Evolutionary conservation across 2,888 invertebrate genomes (phyloP), one percentile per base, ranked within the genome.

Genomic region (Platycnemis pennipes): DNA sequence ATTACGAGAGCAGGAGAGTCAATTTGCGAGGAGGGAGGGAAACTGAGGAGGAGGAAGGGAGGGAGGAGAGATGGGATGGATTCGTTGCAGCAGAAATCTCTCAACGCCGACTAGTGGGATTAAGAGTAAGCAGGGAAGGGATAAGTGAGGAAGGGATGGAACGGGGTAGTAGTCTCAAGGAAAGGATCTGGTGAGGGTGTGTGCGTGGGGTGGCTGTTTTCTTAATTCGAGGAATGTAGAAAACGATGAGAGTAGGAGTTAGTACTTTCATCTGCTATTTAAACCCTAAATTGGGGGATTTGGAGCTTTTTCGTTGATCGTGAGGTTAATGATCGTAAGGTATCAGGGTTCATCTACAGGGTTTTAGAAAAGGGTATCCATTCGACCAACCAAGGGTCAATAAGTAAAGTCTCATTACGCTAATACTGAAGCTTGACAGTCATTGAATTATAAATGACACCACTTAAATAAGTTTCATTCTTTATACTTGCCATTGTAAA

Each of bases 1-100:
- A 91, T 91, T 91, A 91, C 91, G 91, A 63, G 26, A 56, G 89
- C 63, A 91, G 63, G 91, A 91, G 69, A 91, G 91, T 91, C 91
- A 91, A 91, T 91, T 91, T 91, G 91, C 91, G 89, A n/a, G n/a
- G 49, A 89, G 89, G n/a, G 56, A 53, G 53, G 53, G 53, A n/a
- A 87, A 45, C 26, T 44, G 87, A 87, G 87, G 4, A n/a, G 77
- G 77, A 77, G 77, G 37, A n/a, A 26, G n/a, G 37, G 31, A 77
- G 0, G 63, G 44, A 45, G 45, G 5, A 19, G 53, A 49, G 88
- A 49, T 37, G 88, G 77, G 77, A 26, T 77, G 77, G 37, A 77
- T 77, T 77, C 77, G 77, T 11, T 77, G 77, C 77, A 77, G 77
- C 37, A 77, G 77, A 77, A 77, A 77, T 77, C 77, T 77, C 77